Conservation (phyloP, 2,113 vertebrate species). For the Brachypodius melanocephalos region DNA sequence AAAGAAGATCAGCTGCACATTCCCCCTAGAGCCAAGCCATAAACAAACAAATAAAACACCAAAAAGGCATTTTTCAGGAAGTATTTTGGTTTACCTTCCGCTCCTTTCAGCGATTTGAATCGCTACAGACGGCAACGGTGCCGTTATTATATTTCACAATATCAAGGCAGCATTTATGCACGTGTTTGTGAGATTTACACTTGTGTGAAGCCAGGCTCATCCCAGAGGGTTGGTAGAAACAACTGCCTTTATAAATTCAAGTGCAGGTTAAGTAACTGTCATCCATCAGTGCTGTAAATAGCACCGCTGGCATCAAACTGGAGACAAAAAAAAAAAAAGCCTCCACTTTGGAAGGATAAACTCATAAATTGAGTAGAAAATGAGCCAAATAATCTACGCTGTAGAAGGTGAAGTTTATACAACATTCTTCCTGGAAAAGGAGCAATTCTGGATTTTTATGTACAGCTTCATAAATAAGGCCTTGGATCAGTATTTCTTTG, state of each 20-base stretch:
- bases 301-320: not conserved
- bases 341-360: not conserved
- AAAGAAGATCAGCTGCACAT: not conserved
- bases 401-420: not conserved
- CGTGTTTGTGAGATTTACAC: not conserved
- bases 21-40: not conserved
- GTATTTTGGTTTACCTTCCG: not conserved
- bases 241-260: not conserved
- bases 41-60: not conserved
- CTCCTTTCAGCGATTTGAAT: not conserved
- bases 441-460: not conserved
- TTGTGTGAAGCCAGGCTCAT: not conserved
- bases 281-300: not conserved
- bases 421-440: not conserved
- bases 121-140: not conserved
- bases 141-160: not conserved
- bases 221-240: not conserved
- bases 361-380: not conserved
- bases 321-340: not conserved
- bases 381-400: not conserved
- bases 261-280: not conserved
- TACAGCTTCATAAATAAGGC: not conserved
- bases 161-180: not conserved
- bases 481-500: not conserved
- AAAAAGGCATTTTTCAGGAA: not conserved